Percentiles rank a stretch among this genome's conserved stretches.
Conservation (phyloP, 92 coral and sea anemone species). For the Scolanthus callimorphus region DNA sequence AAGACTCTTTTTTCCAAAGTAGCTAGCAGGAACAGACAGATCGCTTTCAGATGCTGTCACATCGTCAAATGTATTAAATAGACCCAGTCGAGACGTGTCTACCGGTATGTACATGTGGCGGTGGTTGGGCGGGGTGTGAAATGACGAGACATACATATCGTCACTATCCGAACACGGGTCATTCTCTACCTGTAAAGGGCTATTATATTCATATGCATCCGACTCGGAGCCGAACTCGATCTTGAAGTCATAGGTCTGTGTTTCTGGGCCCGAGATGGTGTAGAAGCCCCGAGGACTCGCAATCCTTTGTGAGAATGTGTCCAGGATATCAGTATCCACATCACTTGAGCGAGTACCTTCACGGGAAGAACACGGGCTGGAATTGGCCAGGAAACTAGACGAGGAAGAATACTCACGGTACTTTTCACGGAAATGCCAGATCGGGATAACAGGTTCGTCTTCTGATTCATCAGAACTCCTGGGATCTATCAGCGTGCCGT, state of each 20-base stretch:
- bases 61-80: neutral
- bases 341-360: constrained; percentile 11
- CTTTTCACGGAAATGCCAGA: neutral
- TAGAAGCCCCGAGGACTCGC: constrained; percentile 39
- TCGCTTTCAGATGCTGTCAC: neutral
- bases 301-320: constrained; percentile 28
- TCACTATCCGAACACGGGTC: too few relatives aligned
- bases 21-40: neutral
- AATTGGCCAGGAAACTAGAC: neutral
- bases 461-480: constrained; percentile 7
- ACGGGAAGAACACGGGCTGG: neutral
- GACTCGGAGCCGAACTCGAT: constrained; percentile 49
- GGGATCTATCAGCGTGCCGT: neutral
- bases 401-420: constrained; percentile 23
- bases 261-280: constrained; percentile 28
- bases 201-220: neutral
- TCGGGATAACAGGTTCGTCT: neutral
- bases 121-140: too few relatives aligned
- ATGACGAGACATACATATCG: too few relatives aligned
- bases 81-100: neutral
- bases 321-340: constrained; percentile 53
- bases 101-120: constrained; percentile 1
- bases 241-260: constrained; percentile 39
- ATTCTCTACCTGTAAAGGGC: neutral
- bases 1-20: neutral